Percentiles rank a stretch among this genome's conserved stretches.
These are phyloP conservation scores for Axea sp. DNA, from an alignment of 2,888 invertebrate genomes.

Conservation along the genomic window DNA sequence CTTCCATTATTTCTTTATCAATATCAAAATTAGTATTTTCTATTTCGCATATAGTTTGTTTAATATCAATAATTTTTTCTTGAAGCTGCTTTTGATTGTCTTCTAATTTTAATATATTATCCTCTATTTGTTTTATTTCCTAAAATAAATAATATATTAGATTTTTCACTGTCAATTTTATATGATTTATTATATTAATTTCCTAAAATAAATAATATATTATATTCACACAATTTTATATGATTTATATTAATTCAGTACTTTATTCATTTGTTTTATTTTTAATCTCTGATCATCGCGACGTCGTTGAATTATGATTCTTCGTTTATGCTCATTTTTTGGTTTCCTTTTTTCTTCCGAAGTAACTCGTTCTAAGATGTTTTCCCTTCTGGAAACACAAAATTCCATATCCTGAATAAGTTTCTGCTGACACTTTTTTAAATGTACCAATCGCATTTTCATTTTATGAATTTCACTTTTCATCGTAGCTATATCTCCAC, in stretches of 20 bases:
- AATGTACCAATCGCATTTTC: constrained; percentile 83
- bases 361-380: constrained; percentile 82
- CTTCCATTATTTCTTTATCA: constrained; percentile 77
- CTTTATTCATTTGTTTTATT: constrained; percentile 81
- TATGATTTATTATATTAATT: not conserved
- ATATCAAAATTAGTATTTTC: constrained; percentile 71
- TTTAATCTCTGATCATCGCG: constrained; percentile 82
- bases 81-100: constrained; percentile 68
- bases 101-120: constrained; percentile 69
- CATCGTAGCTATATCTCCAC: constrained; percentile 88
- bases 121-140: constrained; percentile 75
- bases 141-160: constrained; percentile 54
- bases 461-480: constrained; percentile 90
- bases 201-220: not conserved
- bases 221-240: too few species aligned
- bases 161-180: not conserved
- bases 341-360: constrained; percentile 81
- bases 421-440: constrained; percentile 82
- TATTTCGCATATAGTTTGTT: constrained; percentile 70
- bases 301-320: constrained; percentile 81
- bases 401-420: constrained; percentile 84
- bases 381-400: constrained; percentile 84
- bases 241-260: constrained; percentile 58
- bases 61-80: constrained; percentile 71
- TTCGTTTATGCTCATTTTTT: constrained; percentile 79